Evolutionary conservation across 2,888 invertebrate genomes (phyloP).

Genomic region (Caenorhabditis imperialis): DNA sequence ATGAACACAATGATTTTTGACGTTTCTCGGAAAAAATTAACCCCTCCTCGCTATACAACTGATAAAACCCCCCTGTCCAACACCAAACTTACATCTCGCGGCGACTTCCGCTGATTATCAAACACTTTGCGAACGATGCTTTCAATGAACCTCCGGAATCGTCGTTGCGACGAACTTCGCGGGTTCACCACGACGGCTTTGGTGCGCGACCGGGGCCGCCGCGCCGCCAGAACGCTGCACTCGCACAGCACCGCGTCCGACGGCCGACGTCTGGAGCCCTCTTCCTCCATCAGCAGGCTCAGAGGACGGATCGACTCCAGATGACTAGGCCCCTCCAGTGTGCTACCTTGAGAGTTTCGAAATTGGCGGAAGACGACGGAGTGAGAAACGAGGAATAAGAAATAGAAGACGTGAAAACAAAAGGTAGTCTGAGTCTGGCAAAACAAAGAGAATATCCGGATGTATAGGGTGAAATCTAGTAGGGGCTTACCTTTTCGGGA

Average conservation of each 20-base stretch:
- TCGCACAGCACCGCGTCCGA: conserved; percentile 67
- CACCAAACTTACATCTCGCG: conserved; percentile 59
- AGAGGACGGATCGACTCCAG: conserved; percentile 49
- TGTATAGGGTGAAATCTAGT: conserved; percentile 1
- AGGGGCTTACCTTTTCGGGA: not conserved
- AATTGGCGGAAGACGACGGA: conserved; percentile 21
- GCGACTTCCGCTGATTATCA: conserved; percentile 57
- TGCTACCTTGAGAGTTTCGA: conserved; percentile 42
- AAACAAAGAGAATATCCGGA: conserved; percentile 5
- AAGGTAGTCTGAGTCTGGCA: too few relatives aligned
- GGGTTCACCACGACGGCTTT: conserved; percentile 38
- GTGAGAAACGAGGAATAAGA: conserved; percentile 3
- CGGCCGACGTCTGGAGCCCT: conserved; percentile 53
- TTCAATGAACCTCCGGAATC: conserved; percentile 63
- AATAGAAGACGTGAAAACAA: conserved; percentile 5
- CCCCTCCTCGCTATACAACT: too few relatives aligned
- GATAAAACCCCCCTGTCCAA: too few relatives aligned
- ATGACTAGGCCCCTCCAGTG: conserved; percentile 51
- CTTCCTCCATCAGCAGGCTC: conserved; percentile 56
- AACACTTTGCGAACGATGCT: conserved; percentile 68
- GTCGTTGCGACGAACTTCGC: conserved; percentile 52
- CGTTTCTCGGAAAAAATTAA: too few relatives aligned
- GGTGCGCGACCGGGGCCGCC: conserved; percentile 32
- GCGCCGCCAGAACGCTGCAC: conserved; percentile 57
- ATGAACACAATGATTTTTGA: too few relatives aligned